Conservation (phyloP, 2,113 vertebrate species). For the Heterotis niloticus region DNA sequence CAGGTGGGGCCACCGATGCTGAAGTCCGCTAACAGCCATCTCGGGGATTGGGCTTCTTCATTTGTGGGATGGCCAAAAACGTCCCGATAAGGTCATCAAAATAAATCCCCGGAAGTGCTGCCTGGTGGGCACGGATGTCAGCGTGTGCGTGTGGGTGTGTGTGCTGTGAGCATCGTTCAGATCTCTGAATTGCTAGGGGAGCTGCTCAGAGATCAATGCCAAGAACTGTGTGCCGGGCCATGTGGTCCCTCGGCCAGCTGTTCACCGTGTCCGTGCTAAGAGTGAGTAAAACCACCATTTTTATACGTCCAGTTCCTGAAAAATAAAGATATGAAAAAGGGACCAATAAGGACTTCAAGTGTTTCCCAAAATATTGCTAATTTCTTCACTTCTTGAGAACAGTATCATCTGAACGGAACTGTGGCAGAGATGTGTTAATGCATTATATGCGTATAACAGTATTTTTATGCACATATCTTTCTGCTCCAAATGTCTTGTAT, state of each 20-base stretch:
- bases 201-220: background rate
- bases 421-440: background rate
- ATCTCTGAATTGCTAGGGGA: background rate
- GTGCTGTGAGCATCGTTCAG: background rate
- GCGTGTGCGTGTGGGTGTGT: too few relatives aligned
- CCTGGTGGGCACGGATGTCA: background rate
- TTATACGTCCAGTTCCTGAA: background rate
- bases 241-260: background rate
- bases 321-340: background rate
- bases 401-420: background rate
- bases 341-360: background rate
- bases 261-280: background rate
- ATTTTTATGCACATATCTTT: background rate
- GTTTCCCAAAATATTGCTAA: background rate
- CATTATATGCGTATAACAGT: too few relatives aligned
- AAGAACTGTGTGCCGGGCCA: background rate
- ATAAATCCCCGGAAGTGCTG: background rate
- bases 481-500: background rate
- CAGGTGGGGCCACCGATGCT: background rate
- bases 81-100: conserved; percentile 19
- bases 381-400: background rate
- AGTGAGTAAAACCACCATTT: background rate
- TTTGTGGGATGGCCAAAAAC: background rate
- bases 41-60: background rate
- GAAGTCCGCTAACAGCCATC: conserved; percentile 6